Evolutionary conservation across 2,888 invertebrate species (phyloP), one percentile per base, ranked within the genome.

Genomic region (Prenolepis imparis): DNA sequence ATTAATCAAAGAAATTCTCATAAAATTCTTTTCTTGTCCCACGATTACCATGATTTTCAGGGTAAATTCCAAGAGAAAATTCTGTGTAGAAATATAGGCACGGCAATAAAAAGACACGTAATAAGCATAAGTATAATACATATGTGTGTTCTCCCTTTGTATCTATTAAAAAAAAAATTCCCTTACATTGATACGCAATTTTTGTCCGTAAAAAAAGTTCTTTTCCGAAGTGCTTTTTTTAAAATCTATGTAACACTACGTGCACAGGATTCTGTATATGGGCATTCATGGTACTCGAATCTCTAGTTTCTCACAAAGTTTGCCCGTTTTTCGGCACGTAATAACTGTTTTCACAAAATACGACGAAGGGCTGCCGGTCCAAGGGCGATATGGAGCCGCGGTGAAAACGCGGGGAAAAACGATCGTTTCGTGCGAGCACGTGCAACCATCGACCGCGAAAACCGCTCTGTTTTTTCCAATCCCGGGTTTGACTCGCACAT

Each of bases 401-500:
- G 41, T 63, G 15, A 67, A 84, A 83, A 73, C 48, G 72, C 41
- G 41, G 32, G n/a, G 59, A 75, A 85, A 85, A 70, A 83, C 78
- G 74, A 21, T 73, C 78, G 68, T 85, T 67, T 61, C 32, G 78
- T 61, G 59, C 66, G 74, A 52, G 78, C 70, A 55, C 44, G 74
- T 63, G 66, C 81, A 82, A 70, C 81, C 78, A 80, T 72, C 63
- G 59, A 66, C 86, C 89, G 28, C 85, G 78, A 78, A 84, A 78
- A 55, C 63, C 75, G 85, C 84, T 86, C 85, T 84, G 87, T 87
- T 90, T 88, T 52, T 80, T 68, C 59, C 70, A 75, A 70, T 59
- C 59, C 55, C 64, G 84, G 75, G 85, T 84, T 90, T 82, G 85
- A 87, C 86, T 88, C 81, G 86, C 75, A 86, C 88, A 87, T 87